Percentiles rank a stretch among this genome's conserved stretches.
These are phyloP conservation scores for Lethenteron reissneri DNA, from an alignment of 2,113 vertebrate species.

Conservation along the genomic window DNA sequence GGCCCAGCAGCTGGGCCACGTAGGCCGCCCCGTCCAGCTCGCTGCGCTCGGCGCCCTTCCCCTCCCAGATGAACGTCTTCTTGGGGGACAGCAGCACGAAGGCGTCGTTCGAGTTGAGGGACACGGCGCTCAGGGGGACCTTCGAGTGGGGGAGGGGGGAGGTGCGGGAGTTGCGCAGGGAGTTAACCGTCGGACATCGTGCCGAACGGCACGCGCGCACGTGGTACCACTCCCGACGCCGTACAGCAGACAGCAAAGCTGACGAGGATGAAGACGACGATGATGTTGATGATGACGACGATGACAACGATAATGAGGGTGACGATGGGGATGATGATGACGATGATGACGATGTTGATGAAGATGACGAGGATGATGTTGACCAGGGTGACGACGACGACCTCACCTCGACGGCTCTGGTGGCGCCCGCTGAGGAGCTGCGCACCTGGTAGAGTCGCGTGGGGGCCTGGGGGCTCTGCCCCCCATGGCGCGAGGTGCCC, in stretches of 20 bases:
- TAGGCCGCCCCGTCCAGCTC: constrained; percentile 21
- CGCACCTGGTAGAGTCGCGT: constrained; percentile 31
- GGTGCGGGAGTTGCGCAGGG: no score
- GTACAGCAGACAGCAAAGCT: no score
- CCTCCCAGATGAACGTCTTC: constrained; percentile 22
- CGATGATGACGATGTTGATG: no score
- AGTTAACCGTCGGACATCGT: no score
- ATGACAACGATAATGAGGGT: no score
- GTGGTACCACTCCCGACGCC: no score
- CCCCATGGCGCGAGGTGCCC: constrained; percentile 22
- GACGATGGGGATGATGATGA: no score
- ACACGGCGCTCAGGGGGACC: constrained; percentile 36
- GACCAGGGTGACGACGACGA: neutral
- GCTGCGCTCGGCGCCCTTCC: constrained; percentile 19
- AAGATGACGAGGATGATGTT: no score
- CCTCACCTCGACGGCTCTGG: constrained; percentile 32
- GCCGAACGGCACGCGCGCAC: no score
- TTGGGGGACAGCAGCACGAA: constrained; percentile 44
- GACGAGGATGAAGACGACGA: no score
- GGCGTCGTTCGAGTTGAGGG: constrained; percentile 59
- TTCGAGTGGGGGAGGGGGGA: constrained; percentile 12
- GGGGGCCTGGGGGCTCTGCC: constrained; percentile 14
- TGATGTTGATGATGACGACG: no score
- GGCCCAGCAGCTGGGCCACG: constrained; percentile 19
- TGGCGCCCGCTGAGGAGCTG: constrained; percentile 19